These are phyloP conservation scores for Mesocentrotus franciscanus DNA, from an alignment of 53 echinoderm and acorn worm genomes.

Conservation along the genomic window DNA sequence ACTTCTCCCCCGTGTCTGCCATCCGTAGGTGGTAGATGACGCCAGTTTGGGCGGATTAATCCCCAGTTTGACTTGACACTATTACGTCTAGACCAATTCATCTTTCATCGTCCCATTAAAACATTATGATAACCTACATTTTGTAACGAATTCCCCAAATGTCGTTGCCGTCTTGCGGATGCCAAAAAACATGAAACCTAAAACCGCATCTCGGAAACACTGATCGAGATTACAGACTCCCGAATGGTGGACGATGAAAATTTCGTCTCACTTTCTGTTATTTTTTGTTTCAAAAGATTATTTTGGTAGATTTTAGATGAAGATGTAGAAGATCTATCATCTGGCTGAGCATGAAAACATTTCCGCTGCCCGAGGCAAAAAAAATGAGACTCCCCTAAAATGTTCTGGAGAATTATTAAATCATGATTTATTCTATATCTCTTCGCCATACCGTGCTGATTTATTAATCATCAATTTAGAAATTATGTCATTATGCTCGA, in stretches of 20 bases:
- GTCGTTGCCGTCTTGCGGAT: background rate
- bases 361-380: conserved; percentile 4
- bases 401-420: background rate
- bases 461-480: background rate
- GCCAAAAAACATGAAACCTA: conserved; percentile 7
- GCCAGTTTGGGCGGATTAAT: background rate
- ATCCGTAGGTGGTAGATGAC: background rate
- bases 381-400: background rate
- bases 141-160: background rate
- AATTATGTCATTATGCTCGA: background rate
- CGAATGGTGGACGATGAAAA: background rate
- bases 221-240: background rate
- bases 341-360: background rate
- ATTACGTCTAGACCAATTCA: conserved; percentile 16
- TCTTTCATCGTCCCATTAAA: background rate
- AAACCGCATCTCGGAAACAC: background rate
- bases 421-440: background rate
- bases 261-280: background rate
- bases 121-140: conserved; percentile 22
- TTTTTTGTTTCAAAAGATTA: too few species aligned
- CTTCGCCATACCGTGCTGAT: background rate
- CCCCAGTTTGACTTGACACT: conserved; percentile 9
- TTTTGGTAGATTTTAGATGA: background rate
- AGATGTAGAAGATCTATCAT: background rate
- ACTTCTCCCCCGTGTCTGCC: background rate